These are phyloP conservation scores for Chlamydotis undulata DNA, from an alignment of 2,113 vertebrate species.

Conservation along the genomic window DNA sequence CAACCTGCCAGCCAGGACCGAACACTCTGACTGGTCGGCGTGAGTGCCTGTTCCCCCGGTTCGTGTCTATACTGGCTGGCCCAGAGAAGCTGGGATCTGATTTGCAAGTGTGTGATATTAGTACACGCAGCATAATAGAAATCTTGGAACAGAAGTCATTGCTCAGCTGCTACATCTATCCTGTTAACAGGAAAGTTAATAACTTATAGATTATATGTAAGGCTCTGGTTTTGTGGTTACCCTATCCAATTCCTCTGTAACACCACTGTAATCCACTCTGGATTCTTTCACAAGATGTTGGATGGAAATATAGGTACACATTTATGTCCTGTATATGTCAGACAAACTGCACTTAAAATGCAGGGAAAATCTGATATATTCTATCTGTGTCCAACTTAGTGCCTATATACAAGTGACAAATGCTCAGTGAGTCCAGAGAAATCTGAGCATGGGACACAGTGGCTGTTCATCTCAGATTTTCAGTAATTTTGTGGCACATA, in stretches of 20 bases:
- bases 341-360: neutral
- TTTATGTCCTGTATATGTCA: neutral
- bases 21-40: rapidly evolving
- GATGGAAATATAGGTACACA: neutral
- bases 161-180: neutral
- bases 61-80: neutral
- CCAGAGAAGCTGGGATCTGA: neutral
- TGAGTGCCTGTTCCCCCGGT: too few relatives aligned
- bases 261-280: neutral
- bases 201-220: neutral
- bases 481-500: neutral
- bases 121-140: neutral
- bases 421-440: neutral
- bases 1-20: neutral
- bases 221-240: neutral
- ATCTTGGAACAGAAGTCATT: neutral
- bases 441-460: neutral
- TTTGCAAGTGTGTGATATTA: neutral
- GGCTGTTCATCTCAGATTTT: neutral
- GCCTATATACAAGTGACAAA: neutral
- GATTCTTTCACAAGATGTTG: neutral
- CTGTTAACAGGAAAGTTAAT: neutral
- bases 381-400: rapidly evolving
- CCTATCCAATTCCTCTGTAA: rapidly evolving
- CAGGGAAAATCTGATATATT: neutral